These are phyloP conservation scores for Bombus pascuorum DNA, from an alignment of 1,140 invertebrate species.

Conservation along the genomic window DNA sequence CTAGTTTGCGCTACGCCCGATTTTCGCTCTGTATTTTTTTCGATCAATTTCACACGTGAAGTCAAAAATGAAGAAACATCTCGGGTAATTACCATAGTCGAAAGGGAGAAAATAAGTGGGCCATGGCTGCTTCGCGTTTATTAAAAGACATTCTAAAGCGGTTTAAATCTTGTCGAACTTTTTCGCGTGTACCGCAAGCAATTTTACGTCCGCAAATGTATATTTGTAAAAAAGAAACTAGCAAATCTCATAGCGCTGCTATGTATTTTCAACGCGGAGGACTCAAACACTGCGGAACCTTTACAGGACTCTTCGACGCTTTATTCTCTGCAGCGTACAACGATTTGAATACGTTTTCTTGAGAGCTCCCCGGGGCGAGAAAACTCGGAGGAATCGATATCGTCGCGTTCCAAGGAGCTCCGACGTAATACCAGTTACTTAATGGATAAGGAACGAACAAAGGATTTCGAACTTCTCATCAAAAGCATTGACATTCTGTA, in stretches of 20 bases:
- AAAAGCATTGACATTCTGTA: background rate
- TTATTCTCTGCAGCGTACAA: conserved; percentile 15
- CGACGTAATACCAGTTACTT: conserved; percentile 12
- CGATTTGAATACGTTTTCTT: conserved; percentile 36
- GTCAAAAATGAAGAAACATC: background rate
- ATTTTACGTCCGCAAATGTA: background rate
- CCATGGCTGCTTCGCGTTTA: background rate
- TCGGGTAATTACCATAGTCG: background rate
- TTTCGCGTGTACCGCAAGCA: background rate
- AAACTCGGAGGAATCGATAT: conserved; percentile 26
- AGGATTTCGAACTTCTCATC: background rate
- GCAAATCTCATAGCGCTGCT: background rate
- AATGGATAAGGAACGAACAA: conserved; percentile 22
- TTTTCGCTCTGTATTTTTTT: background rate
- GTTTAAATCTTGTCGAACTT: background rate
- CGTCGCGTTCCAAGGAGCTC: background rate
- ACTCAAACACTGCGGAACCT: background rate
- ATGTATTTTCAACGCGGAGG: background rate
- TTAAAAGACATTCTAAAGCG: background rate
- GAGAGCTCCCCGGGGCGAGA: background rate
- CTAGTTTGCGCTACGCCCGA: too few relatives aligned
- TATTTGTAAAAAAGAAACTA: background rate
- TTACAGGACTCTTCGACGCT: background rate
- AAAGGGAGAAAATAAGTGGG: background rate
- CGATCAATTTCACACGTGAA: background rate